Percentiles rank a stretch among this genome's conserved stretches.
phyloP scores from a whole-genome alignment of 2,888 invertebrate genomes.

The Drosophila parthenogenetica region DNA sequence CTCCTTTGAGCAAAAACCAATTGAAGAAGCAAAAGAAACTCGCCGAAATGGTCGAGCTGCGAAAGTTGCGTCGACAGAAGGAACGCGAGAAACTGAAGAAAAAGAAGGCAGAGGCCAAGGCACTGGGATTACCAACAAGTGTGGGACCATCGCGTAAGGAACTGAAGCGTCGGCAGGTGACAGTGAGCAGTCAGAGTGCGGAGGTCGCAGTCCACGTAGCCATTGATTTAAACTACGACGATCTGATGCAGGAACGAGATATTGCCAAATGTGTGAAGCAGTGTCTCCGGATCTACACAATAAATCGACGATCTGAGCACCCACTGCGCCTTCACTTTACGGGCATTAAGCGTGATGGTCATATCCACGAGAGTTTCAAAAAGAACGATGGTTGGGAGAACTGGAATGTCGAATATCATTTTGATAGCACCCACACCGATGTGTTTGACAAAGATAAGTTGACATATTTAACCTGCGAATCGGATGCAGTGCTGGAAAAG shows the following conservation, averaged over 20 bases:
- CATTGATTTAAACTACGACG: conserved; percentile 96
- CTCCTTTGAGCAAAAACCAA: conserved; percentile 84
- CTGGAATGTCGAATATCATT: conserved; percentile 95
- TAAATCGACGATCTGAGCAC: conserved; percentile 92
- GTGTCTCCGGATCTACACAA: conserved; percentile 94
- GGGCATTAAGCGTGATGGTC: conserved; percentile 89
- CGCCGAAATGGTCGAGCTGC: conserved; percentile 90
- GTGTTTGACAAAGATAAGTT: conserved; percentile 91
- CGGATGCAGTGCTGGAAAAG: conserved; percentile 91
- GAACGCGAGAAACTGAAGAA: conserved; percentile 90
- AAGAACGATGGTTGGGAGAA: conserved; percentile 94
- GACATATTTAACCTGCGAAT: conserved; percentile 97
- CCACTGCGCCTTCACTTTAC: conserved; percentile 94
- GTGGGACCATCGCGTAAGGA: conserved; percentile 92
- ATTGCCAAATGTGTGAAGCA: conserved; percentile 95
- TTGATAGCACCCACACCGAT: conserved; percentile 88
- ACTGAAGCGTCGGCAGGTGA: conserved; percentile 86
- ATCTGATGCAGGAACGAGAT: conserved; percentile 95
- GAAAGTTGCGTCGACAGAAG: conserved; percentile 89
- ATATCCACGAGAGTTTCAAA: conserved; percentile 90
- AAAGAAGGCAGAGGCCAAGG: conserved; percentile 89
- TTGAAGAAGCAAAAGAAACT: conserved; percentile 89
- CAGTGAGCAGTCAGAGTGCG: conserved; percentile 82
- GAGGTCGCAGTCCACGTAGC: conserved; percentile 86
- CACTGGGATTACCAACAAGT: conserved; percentile 88